These are phyloP conservation scores for Atta colombica DNA, from an alignment of 1,140 invertebrate genomes.

Conservation along the genomic window DNA sequence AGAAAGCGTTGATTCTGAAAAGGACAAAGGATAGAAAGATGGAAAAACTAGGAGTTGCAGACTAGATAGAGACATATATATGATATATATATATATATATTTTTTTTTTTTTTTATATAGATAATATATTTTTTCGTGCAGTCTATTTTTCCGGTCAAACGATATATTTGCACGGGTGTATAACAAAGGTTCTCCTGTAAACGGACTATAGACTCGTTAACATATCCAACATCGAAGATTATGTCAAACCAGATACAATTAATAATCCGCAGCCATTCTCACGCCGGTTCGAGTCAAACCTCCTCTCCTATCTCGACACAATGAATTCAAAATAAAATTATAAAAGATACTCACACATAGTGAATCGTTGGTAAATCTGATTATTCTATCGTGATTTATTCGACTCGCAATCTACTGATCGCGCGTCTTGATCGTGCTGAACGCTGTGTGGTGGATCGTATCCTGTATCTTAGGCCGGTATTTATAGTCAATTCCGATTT, in stretches of 20 bases:
- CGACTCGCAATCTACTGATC: background rate
- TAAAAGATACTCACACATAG: conserved; percentile 12
- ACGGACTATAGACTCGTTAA: conserved; percentile 80
- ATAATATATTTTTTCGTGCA: conserved; percentile 83
- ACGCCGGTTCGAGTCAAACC: conserved; percentile 58
- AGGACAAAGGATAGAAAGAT: background rate
- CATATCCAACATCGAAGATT: conserved; percentile 81
- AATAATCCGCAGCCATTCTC: conserved; percentile 66
- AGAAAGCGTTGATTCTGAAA: background rate
- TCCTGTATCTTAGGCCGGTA: background rate
- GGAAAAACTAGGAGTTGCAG: background rate
- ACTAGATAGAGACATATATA: background rate
- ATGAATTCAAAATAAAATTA: background rate
- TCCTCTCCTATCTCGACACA: conserved; percentile 5
- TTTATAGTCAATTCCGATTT: too few relatives aligned
- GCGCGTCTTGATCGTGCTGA: background rate
- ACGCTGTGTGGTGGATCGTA: background rate
- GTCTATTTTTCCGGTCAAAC: conserved; percentile 82
- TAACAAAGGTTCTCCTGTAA: conserved; percentile 80
- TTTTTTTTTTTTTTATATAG: conserved; percentile 65
- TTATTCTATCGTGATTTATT: background rate
- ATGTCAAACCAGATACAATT: conserved; percentile 75
- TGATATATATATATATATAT: conserved; percentile 2
- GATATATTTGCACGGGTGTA: conserved; percentile 79
- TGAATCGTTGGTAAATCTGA: conserved; percentile 18